Base-by-base conservation (phyloP, 1,140 invertebrate species). In the Drosophila cardini region DNA sequence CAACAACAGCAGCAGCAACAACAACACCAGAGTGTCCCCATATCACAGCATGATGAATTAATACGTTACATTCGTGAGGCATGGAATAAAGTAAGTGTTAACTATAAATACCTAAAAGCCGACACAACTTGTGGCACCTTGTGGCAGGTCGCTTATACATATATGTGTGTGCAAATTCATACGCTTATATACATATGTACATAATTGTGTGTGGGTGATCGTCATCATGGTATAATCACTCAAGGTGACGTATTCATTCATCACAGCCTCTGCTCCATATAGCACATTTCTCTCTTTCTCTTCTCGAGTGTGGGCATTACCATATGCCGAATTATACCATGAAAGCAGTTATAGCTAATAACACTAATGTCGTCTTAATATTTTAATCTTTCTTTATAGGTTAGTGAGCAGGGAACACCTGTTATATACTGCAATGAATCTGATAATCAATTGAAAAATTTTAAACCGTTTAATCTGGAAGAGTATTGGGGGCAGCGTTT, bases 401-500 rank as follows among this genome's bases (percentile, higher is more conserved):
- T 91, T 18, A 81, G 77, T 42, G 90, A 91, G 53, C 90, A 91
- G 69, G 78, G 89, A 9, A 82, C 90, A 46, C 78, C 81, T 34
- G 69, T 83, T 46, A 76, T 91, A 15, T 76, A 84, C 64, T 80
- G 85, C 74, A 90, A 79, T 53, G 90, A 91, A 84, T 82, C 87
- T 63, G 90, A 91, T 72, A 84, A 91, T 77, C 90, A 91, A 75
- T 68, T 91, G 64, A 91, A 91, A 74, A 91, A 91, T 53, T 92
- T 92, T 46, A 91, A 91, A 60, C 91, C 91, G 56, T 92, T 92
- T 61, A 84, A 92, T 77, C 74, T 92, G 78, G 91, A 92, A 50
- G 89, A 90, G 62, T 92, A 90, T 67, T 92, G 90, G 91, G 91
- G 91, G 4, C 90, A 92, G 61, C 90, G 90, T 9, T 64, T 91